Base-by-base conservation (phyloP, 2,113 vertebrate species). In the Microtus richardsoni region DNA sequence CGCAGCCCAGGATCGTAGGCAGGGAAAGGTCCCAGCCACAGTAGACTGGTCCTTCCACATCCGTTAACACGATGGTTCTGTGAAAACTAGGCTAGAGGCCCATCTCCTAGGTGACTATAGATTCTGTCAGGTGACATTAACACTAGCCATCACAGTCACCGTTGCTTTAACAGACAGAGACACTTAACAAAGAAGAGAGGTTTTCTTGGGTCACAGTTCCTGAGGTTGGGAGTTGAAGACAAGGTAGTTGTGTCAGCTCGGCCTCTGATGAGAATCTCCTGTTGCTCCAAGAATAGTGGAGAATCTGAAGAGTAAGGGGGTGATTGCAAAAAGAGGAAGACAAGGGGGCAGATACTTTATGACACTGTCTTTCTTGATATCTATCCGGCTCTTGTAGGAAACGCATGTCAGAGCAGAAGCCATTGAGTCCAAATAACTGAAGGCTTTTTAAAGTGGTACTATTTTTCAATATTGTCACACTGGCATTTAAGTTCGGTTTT, bases 1-100 rank as follows among this genome's bases (percentile, higher is more conserved):
- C 14, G 2, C 36, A n/a, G 13, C 14, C 16, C 36, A 71, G 60
- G 24, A 62, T 62, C 0, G 0, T 62, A 26, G 60, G 0, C 60
- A 62, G 70, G 36, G 36, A 71, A 71, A 1, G 70, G 70, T 71
- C 0, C 33, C 16, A 71, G 36, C 70, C 54, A 58, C 54, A 7
- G 54, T 21, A 19, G 19, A 58, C 54, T 58, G 54, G 54, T 58
- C 36, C 17, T 71, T 71, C 70, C 36, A 71, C 70, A 19, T n/a
- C 70, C 2, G 3, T 17, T 7, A 71, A n/a, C 70, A 71, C 7
- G 7, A 71, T 70, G n/a, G 17, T 71, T 19, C 36, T 0, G 17
- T n/a, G 33, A 71, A 71, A 5, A 19, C 36, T n/a, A 21, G 54
- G 17, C 54, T 58, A 58, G 54, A 58, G 54, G 54, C 54, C 54